Evolutionary conservation across 2,113 vertebrate species (phyloP), one percentile per base, ranked within the genome.

Genomic region (Argyrosomus japonicus): DNA sequence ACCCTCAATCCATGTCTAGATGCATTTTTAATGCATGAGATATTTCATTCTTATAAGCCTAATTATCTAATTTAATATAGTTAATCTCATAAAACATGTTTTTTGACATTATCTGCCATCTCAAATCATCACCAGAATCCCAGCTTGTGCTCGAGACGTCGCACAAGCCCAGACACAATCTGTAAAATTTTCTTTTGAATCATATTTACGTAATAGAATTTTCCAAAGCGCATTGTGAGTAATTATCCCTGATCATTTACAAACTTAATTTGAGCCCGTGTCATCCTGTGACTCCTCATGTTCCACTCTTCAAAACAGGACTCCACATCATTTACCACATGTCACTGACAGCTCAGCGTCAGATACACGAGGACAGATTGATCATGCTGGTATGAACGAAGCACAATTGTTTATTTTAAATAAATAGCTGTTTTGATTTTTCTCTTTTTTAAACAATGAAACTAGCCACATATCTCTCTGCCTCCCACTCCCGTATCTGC

Each of bases 361-460:
- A 91, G 90, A 93, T 82, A 88, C 91, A 92, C 75, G 82, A 94
- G 93, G 95, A 91, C 60, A 84, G 93, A 88, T 91, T 80, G 84
- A 85, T 93, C 92, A 93, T 95, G 95, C 95, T 96, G 95, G 96
- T 95, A 94, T 83, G 95, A 94, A 95, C 94, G 94, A 98, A 97
- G 97, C 96, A 97, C 97, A 98, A 97, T 93, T 95, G 96, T 95
- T 95, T 94, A 84, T 92, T 91, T 91, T 85, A 84, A 86, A 92
- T 84, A 80, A 89, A 86, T 88, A 89, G 72, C 73, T 93, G 87
- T 93, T 92, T 92, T 81, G 70, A 79, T 85, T 91, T 56, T 86
- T 69, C 74, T 81, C 45, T 90, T 87, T 88, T 91, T 92, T 84
- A 85, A 91, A 91, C 83, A 77, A 92, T 89, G 82, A 93, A 91